Base-by-base conservation (phyloP, 2,113 vertebrate species). In the Takifugu bimaculatus region DNA sequence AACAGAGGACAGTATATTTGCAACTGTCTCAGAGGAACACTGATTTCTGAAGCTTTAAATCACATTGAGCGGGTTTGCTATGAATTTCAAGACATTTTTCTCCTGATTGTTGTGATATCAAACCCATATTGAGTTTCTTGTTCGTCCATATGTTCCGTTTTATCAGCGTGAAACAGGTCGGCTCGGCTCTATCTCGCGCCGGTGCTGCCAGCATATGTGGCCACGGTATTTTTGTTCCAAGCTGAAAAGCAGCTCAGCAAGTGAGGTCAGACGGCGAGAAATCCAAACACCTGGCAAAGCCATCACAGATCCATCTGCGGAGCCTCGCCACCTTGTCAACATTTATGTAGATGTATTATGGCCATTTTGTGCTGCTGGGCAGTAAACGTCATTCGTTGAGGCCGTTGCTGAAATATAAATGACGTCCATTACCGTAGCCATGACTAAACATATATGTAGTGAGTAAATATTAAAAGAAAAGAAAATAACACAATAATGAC, bases 221-320 rank as follows among this genome's bases (percentile, higher is more conserved):
- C 56, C 29, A 43, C n/a, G 42, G 26, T 54, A 60, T 71, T 39
- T 39, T 75, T 44, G 44, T 54, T 76, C 67, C 60, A 53, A 81
- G 73, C 74, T 65, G 50, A 60, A 14, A 63, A 79, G 12, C 57
- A 13, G 47, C 55, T 62, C 71, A 65, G 60, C 27, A n/a, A 64
- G 54, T 2, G 66, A 68, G 55, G 28, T 70, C 55, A 50, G 60
- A 72, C 65, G n/a, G 50, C 64, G 63, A 79, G 67, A 63, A 69
- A 68, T 73, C 61, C 60, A 25, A 53, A 35, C 76, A 81, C 75
- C 75, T 81, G 83, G 73, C 60, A 74, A 67, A 84, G 65, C 68
- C 61, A 79, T 82, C 72, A 70, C 14, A 0, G 26, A 73, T 54
- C 75, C 76, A 65, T 32, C 66, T 62, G 65, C 73, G 68, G 63